Evolutionary conservation across 2,888 invertebrate genomes (phyloP).

Genomic region (Oligia fasciuncula): DNA sequence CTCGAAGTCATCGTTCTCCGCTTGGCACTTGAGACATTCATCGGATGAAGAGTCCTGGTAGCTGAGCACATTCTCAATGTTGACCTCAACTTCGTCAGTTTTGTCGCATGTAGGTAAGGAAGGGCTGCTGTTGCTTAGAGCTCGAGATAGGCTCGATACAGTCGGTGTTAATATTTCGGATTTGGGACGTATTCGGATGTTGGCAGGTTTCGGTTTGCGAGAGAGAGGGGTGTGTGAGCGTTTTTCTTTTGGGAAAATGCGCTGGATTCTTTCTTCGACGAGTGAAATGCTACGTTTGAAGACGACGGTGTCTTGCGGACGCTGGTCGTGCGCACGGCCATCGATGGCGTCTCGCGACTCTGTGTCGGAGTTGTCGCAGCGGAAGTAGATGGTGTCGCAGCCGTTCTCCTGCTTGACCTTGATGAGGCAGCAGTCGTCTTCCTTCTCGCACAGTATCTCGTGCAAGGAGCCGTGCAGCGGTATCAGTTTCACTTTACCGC

Average conservation of each 20-base stretch:
- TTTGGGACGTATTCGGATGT: constrained; percentile 72
- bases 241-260: constrained; percentile 80
- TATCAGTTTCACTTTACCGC: constrained; percentile 83
- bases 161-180: constrained; percentile 75
- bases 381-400: constrained; percentile 85
- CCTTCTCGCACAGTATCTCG: constrained; percentile 86
- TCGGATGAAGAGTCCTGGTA: constrained; percentile 88
- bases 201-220: constrained; percentile 59
- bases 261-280: constrained; percentile 83
- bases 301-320: constrained; percentile 80
- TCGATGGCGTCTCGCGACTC: constrained; percentile 84
- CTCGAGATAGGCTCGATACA: constrained; percentile 73
- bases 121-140: constrained; percentile 82
- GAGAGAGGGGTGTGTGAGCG: constrained; percentile 64
- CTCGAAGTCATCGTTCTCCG: constrained; percentile 84
- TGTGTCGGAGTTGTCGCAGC: constrained; percentile 84
- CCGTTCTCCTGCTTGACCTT: constrained; percentile 87
- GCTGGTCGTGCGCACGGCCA: constrained; percentile 65
- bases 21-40: constrained; percentile 81
- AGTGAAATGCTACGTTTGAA: constrained; percentile 86
- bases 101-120: constrained; percentile 74
- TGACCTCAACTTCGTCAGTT: constrained; percentile 80
- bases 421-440: constrained; percentile 87
- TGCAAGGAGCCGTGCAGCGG: constrained; percentile 86
- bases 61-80: constrained; percentile 83